Percentiles rank a stretch among this genome's conserved stretches.
These are phyloP conservation scores for Myotis planiceps DNA, from an alignment of 2,797 vertebrate species.

Conservation along the genomic window DNA sequence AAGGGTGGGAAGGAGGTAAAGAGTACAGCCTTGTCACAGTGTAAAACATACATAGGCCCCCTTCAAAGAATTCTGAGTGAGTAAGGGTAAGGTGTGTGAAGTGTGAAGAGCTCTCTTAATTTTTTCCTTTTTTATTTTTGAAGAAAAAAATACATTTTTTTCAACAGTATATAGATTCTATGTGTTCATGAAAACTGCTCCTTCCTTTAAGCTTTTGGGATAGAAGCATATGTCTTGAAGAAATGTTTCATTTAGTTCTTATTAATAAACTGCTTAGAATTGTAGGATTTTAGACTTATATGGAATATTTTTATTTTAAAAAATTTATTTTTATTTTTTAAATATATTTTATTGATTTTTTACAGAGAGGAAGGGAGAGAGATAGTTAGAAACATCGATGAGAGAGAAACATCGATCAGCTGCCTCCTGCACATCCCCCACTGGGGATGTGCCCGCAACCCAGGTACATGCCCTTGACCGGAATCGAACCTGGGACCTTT, in stretches of 20 bases:
- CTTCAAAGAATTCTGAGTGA: constrained; percentile 20
- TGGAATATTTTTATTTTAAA: background rate
- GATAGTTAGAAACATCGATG: too few species aligned
- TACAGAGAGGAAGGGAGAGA: too few species aligned
- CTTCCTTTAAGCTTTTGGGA: constrained; percentile 27
- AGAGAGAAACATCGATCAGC: too few species aligned
- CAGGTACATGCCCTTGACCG: too few species aligned
- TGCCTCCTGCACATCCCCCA: too few species aligned
- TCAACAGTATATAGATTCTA: background rate
- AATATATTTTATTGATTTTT: too few species aligned
- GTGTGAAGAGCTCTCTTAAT: background rate
- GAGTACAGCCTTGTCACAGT: background rate
- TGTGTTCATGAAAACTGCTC: background rate
- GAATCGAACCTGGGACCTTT: too few species aligned
- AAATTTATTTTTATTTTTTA: background rate
- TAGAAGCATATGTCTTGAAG: background rate
- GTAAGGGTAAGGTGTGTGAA: background rate
- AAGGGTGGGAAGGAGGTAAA: background rate
- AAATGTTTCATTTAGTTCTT: background rate
- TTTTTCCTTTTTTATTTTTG: background rate
- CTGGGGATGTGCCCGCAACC: too few species aligned
- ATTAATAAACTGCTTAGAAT: constrained; percentile 49
- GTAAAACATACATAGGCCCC: background rate
- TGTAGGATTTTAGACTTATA: background rate
- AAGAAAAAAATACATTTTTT: background rate